phyloP scores from a whole-genome alignment of 2,888 invertebrate genomes.

The Labia minor region DNA sequence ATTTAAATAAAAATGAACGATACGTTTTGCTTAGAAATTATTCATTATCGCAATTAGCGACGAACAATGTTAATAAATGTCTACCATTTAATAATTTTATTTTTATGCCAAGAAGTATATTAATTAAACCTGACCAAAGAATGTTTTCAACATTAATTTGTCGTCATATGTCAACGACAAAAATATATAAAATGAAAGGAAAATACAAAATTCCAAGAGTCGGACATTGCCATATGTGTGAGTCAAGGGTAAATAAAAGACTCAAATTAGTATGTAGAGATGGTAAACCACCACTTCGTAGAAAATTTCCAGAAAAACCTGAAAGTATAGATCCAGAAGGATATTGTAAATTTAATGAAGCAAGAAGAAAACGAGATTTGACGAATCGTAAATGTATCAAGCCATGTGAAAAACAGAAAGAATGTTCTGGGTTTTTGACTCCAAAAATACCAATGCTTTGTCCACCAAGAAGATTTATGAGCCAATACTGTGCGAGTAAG shows the following conservation, averaged over 20 bases:
- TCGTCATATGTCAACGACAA: not conserved
- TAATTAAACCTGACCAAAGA: not conserved
- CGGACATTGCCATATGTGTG: not conserved
- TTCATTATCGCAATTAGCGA: no score
- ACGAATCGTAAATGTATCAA: not conserved
- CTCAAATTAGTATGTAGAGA: not conserved
- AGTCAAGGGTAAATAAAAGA: not conserved
- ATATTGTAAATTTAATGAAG: not conserved
- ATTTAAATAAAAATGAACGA: no score
- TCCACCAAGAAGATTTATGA: not conserved
- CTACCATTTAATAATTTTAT: not conserved
- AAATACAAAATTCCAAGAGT: not conserved
- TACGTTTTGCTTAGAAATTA: no score
- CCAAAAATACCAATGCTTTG: not conserved
- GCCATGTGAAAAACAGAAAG: not conserved
- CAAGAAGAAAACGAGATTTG: not conserved
- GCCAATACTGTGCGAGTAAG: not conserved
- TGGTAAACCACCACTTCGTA: not conserved
- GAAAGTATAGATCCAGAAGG: not conserved
- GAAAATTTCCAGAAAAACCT: not conserved
- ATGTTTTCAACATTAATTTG: not conserved
- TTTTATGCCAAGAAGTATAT: not conserved
- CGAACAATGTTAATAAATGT: not conserved
- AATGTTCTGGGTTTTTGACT: not conserved
- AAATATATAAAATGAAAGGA: not conserved